A percentile compares a stretch with the other conserved stretches of the same genome.
These are phyloP conservation scores for Dolichomitus sp. DNA, from an alignment of 2,888 invertebrate species.

Conservation along the genomic window DNA sequence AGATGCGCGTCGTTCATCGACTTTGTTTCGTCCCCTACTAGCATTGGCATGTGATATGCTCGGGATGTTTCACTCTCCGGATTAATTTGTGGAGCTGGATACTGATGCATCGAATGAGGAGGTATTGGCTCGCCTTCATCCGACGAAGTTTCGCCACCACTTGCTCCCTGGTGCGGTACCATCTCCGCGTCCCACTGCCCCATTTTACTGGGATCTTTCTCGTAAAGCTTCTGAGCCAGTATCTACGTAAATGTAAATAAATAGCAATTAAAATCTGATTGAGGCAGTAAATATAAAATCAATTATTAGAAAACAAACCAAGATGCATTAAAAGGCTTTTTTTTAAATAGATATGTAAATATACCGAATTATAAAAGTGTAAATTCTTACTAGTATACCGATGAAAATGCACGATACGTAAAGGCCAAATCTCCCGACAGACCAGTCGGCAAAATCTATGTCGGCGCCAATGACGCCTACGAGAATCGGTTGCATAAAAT, in stretches of 20 bases:
- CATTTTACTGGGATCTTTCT: conserved; percentile 93
- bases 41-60: conserved; percentile 78
- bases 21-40: conserved; percentile 73
- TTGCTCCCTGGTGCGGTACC: conserved; percentile 82
- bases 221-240: conserved; percentile 93
- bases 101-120: conserved; percentile 76
- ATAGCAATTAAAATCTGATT: not conserved
- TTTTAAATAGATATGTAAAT: not conserved
- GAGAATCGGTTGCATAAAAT: conserved; percentile 91
- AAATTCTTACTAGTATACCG: conserved; percentile 86
- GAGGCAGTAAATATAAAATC: not conserved
- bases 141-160: conserved; percentile 87
- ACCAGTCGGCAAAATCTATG: conserved; percentile 88
- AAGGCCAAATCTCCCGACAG: conserved; percentile 87
- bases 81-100: conserved; percentile 65
- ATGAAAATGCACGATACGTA: conserved; percentile 81
- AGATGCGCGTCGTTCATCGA: conserved; percentile 70
- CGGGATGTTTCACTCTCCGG: conserved; percentile 74
- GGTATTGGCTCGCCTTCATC: conserved; percentile 87
- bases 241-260: conserved; percentile 85
- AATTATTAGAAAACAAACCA: not conserved
- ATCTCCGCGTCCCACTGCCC: conserved; percentile 88
- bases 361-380: not conserved
- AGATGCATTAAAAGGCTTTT: too few species aligned
- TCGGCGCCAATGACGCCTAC: conserved; percentile 93